These are phyloP conservation scores for Rhyacophila evoluta DNA, from an alignment of 2,888 invertebrate genomes.

Conservation along the genomic window DNA sequence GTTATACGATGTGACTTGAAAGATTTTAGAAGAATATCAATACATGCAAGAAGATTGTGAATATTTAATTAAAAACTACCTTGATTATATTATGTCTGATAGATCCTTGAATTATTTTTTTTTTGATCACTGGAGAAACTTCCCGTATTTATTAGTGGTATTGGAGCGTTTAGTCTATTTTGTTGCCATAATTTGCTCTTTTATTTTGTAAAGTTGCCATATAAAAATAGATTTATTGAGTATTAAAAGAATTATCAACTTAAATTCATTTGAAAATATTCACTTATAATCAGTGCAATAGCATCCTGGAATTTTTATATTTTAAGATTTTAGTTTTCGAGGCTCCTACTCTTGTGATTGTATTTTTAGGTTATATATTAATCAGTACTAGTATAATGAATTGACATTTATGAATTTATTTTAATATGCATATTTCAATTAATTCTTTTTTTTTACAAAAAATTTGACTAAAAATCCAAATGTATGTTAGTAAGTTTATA, in stretches of 20 bases:
- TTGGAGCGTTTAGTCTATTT: not conserved
- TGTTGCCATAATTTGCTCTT: conserved; percentile 31
- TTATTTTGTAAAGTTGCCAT: conserved; percentile 30
- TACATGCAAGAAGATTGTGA: too few species aligned
- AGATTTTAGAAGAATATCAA: too few species aligned
- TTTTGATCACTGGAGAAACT: not conserved
- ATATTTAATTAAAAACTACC: too few species aligned
- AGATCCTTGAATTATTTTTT: too few species aligned
- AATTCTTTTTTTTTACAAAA: not conserved
- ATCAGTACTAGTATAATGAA: not conserved
- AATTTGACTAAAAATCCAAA: too few species aligned
- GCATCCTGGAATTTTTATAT: conserved; percentile 35
- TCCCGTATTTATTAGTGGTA: not conserved
- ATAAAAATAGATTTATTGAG: conserved; percentile 28
- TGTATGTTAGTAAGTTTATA: too few species aligned
- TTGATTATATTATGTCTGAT: too few species aligned
- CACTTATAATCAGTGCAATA: conserved; percentile 36
- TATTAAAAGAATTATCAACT: not conserved
- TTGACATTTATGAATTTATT: not conserved
- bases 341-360: conserved; percentile 39
- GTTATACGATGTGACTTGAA: too few species aligned
- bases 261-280: conserved; percentile 2
- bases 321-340: not conserved
- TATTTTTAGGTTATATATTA: conserved; percentile 33
- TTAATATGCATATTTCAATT: too few species aligned